phyloP scores from a whole-genome alignment of 2,888 invertebrate genomes.

The Metallyticus violacea region DNA sequence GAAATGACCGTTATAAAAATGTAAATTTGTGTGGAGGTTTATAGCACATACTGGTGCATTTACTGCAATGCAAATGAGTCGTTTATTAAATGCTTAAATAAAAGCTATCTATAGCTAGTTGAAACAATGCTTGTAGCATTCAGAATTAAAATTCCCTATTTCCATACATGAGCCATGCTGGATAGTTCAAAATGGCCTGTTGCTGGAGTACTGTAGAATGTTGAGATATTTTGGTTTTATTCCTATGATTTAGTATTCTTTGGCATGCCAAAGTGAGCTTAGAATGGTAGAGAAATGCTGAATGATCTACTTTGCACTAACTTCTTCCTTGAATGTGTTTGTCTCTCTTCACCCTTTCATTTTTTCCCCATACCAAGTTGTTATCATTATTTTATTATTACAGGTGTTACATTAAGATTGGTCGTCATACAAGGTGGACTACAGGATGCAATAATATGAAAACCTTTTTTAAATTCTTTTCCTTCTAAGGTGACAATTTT shows the following conservation, averaged over 20 bases:
- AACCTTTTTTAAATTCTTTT: not conserved
- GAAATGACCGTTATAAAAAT: too few species aligned
- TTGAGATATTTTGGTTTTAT: not conserved
- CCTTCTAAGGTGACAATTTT: too few species aligned
- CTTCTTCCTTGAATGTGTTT: not conserved
- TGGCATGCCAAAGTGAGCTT: conserved; percentile 6
- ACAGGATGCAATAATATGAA: not conserved
- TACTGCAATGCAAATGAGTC: too few species aligned
- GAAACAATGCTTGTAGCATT: not conserved
- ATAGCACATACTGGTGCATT: too few species aligned
- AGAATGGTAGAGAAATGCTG: conserved; percentile 8
- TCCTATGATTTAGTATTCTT: not conserved
- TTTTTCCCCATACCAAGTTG: not conserved
- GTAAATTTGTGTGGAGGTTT: too few species aligned
- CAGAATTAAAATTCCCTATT: not conserved
- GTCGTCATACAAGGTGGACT: not conserved
- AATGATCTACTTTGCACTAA: conserved; percentile 8
- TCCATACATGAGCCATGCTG: not conserved
- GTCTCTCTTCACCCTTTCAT: not conserved
- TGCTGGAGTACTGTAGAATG: conserved; percentile 10
- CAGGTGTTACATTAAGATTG: conserved; percentile 2
- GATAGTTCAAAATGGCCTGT: conserved; percentile 2
- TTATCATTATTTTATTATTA: not conserved
- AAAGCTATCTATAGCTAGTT: too few species aligned
- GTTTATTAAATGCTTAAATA: too few species aligned